A percentile compares a stretch with the other conserved stretches of the same genome.
Conservation (phyloP, 2,113 vertebrate species). For the Pygoscelis adeliae region DNA sequence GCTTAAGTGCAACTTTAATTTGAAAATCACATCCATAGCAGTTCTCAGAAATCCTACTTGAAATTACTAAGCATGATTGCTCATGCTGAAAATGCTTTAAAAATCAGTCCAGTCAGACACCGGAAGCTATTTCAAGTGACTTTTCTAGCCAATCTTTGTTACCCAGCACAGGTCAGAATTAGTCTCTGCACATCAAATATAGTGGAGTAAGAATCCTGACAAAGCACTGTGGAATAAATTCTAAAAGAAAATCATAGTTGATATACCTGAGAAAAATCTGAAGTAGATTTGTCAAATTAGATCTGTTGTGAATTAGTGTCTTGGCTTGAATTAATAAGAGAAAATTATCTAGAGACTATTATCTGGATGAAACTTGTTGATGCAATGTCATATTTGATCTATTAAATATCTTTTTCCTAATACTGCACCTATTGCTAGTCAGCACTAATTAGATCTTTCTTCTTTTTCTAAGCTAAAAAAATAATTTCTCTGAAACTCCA, state of each 20-base stretch:
- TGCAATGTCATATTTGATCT: neutral
- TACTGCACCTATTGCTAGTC: neutral
- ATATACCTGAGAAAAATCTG: neutral
- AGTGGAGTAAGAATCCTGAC: neutral
- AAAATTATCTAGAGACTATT: neutral
- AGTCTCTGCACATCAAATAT: neutral
- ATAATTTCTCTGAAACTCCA: neutral
- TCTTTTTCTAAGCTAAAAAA: neutral
- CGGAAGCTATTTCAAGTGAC: neutral
- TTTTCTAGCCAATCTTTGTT: neutral
- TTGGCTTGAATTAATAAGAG: neutral
- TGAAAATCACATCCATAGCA: conserved; percentile 14
- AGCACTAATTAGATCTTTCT: neutral
- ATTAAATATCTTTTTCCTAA: neutral
- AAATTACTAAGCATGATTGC: conserved; percentile 12
- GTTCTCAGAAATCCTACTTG: conserved; percentile 26
- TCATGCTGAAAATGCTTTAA: conserved; percentile 32
- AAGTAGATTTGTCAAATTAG: neutral
- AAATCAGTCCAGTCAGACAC: neutral
- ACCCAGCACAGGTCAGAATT: neutral
- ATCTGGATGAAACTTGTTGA: neutral
- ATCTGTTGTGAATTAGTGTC: neutral
- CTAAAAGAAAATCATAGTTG: neutral
- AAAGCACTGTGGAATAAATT: neutral
- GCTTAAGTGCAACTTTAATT: conserved; percentile 23